Evolutionary conservation across 2,888 invertebrate genomes (phyloP).

Genomic region (Tetrapedia diversipes): DNA sequence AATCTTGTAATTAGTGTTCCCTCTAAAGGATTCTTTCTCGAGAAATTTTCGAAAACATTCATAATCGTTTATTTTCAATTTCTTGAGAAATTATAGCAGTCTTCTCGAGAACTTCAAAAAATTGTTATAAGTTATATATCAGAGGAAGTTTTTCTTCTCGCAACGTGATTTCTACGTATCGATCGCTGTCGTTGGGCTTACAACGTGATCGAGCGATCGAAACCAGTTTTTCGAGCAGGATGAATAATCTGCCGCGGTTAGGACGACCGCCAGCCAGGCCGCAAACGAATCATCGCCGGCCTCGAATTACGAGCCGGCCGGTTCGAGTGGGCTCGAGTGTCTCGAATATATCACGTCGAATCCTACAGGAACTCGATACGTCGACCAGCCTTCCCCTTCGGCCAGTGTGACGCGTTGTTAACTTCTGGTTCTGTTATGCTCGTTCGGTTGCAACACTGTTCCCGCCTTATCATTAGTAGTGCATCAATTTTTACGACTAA

Average conservation of each 20-base stretch:
- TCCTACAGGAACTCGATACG: conserved; percentile 38
- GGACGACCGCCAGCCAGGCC: conserved; percentile 41
- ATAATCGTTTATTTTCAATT: too few relatives aligned
- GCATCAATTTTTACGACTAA: too few relatives aligned
- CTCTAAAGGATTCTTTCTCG: too few relatives aligned
- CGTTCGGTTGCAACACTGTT: too few relatives aligned
- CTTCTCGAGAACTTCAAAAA: too few relatives aligned
- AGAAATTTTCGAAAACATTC: too few relatives aligned
- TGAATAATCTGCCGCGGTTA: conserved; percentile 31
- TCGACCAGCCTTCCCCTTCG: conserved; percentile 13
- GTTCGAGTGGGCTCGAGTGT: conserved; percentile 38
- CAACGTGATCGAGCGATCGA: not conserved
- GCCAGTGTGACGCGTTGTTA: not conserved
- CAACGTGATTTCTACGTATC: too few relatives aligned
- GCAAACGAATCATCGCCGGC: conserved; percentile 51
- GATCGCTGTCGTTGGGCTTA: not conserved
- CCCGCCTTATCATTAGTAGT: too few relatives aligned
- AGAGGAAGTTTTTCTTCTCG: not conserved
- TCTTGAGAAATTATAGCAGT: too few relatives aligned
- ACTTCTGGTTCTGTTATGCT: conserved; percentile 3
- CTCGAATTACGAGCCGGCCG: conserved; percentile 54
- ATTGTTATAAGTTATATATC: too few relatives aligned
- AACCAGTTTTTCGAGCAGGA: conserved; percentile 31
- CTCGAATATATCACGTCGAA: conserved; percentile 33
- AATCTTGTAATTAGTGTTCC: too few relatives aligned